phyloP scores from a whole-genome alignment of 2,797 vertebrate genomes.

The Oreochromis grahami region DNA sequence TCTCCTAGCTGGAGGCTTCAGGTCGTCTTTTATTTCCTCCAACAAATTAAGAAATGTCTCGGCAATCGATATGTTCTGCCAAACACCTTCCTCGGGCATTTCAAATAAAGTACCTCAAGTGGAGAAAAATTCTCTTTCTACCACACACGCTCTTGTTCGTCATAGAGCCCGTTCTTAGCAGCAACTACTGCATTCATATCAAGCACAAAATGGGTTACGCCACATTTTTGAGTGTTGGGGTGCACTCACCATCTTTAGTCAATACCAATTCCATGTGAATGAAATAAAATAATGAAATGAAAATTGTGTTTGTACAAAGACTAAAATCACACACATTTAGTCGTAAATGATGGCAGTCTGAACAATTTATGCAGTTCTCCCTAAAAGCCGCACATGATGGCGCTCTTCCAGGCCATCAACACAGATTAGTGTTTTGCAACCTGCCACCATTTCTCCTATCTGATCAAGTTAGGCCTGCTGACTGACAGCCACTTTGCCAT shows the following conservation, averaged over 20 bases:
- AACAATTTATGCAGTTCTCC: conserved; percentile 23
- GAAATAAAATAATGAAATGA: not conserved
- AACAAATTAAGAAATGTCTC: not conserved
- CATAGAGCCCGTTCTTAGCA: not conserved
- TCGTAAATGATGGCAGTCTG: not conserved
- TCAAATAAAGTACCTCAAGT: not conserved
- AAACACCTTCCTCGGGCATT: not conserved
- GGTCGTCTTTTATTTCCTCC: not conserved
- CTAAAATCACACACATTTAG: not conserved
- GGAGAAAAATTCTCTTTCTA: not conserved
- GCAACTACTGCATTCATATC: not conserved
- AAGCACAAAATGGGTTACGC: not conserved
- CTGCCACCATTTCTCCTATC: conserved; percentile 60
- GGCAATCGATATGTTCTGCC: not conserved
- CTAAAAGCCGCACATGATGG: conserved; percentile 12
- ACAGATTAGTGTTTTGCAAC: conserved; percentile 63
- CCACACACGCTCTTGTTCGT: not conserved
- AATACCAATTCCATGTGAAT: not conserved
- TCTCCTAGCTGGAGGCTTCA: not conserved
- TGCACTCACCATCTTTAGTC: not conserved
- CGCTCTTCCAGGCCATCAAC: conserved; percentile 64
- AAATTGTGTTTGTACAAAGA: not conserved
- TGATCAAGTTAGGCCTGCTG: conserved; percentile 63
- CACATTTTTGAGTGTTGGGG: not conserved
- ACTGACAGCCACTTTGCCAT: conserved; percentile 64